Conservation (phyloP, 2,888 invertebrate genomes). For the Acronicta alni region DNA sequence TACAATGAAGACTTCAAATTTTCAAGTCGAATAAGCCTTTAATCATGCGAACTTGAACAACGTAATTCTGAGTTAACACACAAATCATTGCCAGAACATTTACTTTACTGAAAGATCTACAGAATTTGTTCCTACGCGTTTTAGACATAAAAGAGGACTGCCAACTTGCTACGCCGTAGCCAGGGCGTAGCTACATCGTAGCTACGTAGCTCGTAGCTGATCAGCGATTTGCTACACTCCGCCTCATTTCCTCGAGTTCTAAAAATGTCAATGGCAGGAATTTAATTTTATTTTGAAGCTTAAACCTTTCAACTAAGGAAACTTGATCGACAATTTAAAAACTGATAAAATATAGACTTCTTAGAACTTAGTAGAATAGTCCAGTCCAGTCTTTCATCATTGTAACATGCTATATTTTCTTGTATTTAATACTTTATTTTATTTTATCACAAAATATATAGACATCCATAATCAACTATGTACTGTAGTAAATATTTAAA, state of each 20-base stretch:
- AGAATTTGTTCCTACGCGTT: background rate
- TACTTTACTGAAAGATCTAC: background rate
- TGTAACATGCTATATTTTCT: no score
- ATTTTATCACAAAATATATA: no score
- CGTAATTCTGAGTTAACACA: no score
- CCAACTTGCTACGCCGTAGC: constrained; percentile 32
- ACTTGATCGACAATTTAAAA: constrained; percentile 5
- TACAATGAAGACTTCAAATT: no score
- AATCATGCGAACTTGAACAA: no score
- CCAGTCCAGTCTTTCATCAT: no score
- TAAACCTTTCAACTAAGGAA: constrained; percentile 15
- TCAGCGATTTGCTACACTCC: constrained; percentile 25
- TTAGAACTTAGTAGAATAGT: no score
- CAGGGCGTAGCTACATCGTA: constrained; percentile 21
- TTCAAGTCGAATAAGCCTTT: no score
- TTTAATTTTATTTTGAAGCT: constrained; percentile 33
- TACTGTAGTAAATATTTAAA: no score
- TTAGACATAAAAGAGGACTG: background rate
- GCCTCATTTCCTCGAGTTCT: constrained; percentile 41
- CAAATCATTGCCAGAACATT: no score
- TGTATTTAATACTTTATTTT: no score
- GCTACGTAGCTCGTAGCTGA: constrained; percentile 27
- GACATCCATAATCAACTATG: no score
- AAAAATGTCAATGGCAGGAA: constrained; percentile 29
- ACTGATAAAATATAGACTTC: background rate